A percentile compares a stretch with the other conserved stretches of the same genome.
Conservation (phyloP, 2,113 vertebrate genomes). For the Nothobranchius furzeri region DNA sequence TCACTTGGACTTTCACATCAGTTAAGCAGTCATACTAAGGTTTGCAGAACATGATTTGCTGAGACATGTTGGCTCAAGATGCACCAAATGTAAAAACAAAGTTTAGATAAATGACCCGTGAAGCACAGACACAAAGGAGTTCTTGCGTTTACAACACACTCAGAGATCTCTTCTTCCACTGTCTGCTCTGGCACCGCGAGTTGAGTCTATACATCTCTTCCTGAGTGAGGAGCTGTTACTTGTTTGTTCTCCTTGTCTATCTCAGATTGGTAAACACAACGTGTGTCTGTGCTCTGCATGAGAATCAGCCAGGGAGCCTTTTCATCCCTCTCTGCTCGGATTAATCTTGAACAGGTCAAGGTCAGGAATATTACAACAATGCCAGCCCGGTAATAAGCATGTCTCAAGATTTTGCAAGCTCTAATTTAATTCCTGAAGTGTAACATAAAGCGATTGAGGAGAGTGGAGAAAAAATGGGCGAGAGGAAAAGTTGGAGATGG, state of each 20-base stretch:
- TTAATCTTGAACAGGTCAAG: conserved; percentile 77
- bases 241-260: conserved; percentile 68
- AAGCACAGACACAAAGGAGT: not conserved
- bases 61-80: not conserved
- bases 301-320: conserved; percentile 56
- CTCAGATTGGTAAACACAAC: conserved; percentile 71
- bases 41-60: not conserved
- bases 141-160: not conserved
- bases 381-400: conserved; percentile 69
- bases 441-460: conserved; percentile 45
- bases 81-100: not conserved
- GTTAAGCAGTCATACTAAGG: not conserved
- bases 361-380: conserved; percentile 75
- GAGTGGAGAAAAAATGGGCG: not conserved
- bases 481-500: conserved; percentile 14
- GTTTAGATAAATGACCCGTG: not conserved
- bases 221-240: conserved; percentile 47
- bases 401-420: conserved; percentile 68
- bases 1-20: not conserved
- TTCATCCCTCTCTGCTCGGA: conserved; percentile 64
- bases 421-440: conserved; percentile 73
- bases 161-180: conserved; percentile 13
- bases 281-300: conserved; percentile 67
- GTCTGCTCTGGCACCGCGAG: conserved; percentile 37
- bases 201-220: conserved; percentile 40